Evolutionary conservation across 2,113 vertebrate genomes (phyloP).

Genomic region (Ranitomeya variabilis): DNA sequence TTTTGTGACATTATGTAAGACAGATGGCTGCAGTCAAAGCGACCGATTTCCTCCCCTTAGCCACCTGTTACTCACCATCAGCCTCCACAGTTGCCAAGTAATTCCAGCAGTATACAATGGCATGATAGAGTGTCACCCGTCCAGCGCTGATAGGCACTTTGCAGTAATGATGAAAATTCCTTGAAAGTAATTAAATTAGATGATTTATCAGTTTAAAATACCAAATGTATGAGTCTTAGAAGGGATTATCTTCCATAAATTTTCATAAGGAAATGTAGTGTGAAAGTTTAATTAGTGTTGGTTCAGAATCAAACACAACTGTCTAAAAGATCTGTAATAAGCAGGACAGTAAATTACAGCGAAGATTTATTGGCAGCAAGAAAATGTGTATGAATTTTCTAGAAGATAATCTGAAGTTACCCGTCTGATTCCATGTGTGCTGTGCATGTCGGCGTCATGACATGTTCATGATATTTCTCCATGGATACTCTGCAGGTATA

Average conservation of each 20-base stretch:
- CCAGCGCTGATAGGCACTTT: neutral
- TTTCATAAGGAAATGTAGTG: neutral
- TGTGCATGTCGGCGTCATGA: no score
- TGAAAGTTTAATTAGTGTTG: neutral
- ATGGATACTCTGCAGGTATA: no score
- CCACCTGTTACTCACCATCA: conserved; percentile 12
- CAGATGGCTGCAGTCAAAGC: neutral
- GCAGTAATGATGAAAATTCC: conserved; percentile 1
- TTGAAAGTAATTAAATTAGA: neutral
- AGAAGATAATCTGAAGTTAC: neutral
- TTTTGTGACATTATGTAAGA: neutral
- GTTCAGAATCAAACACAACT: neutral
- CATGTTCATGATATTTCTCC: no score
- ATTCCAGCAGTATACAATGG: neutral
- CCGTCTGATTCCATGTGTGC: no score
- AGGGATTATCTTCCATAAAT: neutral
- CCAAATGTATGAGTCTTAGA: neutral
- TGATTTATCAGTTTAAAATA: neutral
- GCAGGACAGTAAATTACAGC: neutral
- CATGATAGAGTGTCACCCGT: neutral
- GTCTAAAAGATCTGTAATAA: neutral
- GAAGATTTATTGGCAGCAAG: neutral
- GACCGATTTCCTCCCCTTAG: neutral
- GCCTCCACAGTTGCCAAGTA: conserved; percentile 20
- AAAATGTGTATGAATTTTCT: neutral